Evolutionary conservation across 2,113 vertebrate species (phyloP).

Genomic region (Antigone vipio): DNA sequence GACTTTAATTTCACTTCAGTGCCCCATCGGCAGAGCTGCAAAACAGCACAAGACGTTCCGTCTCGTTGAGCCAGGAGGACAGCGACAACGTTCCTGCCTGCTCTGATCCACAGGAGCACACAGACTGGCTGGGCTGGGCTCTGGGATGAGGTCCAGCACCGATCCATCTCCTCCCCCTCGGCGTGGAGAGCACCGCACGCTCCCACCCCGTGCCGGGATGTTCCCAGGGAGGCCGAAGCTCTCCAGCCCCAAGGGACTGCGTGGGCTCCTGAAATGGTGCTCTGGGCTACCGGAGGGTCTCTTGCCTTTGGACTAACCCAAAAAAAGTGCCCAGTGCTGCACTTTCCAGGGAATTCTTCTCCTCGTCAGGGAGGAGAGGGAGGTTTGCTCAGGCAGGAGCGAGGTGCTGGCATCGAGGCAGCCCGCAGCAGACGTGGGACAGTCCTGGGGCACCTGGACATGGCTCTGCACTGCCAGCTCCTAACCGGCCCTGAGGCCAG

Average conservation of each 20-base stretch:
- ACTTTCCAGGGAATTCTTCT: background rate
- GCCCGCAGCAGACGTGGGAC: background rate
- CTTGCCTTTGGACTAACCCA: background rate
- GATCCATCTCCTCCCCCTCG: background rate
- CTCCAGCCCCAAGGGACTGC: rapidly evolving
- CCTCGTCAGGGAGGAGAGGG: background rate
- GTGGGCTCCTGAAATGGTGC: background rate
- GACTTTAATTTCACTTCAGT: background rate
- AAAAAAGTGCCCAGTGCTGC: background rate
- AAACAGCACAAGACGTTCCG: background rate
- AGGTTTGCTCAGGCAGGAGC: background rate
- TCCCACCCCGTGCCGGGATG: background rate
- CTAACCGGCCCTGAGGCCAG: background rate
- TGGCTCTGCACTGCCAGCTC: background rate
- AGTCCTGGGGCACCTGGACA: background rate
- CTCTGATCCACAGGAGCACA: background rate
- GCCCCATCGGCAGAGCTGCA: background rate
- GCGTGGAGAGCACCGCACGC: background rate
- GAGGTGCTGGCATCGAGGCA: background rate
- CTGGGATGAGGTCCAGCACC: background rate
- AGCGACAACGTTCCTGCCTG: background rate
- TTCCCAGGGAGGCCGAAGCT: background rate
- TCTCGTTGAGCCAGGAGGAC: background rate
- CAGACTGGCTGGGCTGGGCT: background rate
- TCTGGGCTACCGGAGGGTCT: background rate